A percentile compares a stretch with the other conserved stretches of the same genome.
Conservation (phyloP, 2,888 invertebrate genomes). For the Doris montereyensis region DNA sequence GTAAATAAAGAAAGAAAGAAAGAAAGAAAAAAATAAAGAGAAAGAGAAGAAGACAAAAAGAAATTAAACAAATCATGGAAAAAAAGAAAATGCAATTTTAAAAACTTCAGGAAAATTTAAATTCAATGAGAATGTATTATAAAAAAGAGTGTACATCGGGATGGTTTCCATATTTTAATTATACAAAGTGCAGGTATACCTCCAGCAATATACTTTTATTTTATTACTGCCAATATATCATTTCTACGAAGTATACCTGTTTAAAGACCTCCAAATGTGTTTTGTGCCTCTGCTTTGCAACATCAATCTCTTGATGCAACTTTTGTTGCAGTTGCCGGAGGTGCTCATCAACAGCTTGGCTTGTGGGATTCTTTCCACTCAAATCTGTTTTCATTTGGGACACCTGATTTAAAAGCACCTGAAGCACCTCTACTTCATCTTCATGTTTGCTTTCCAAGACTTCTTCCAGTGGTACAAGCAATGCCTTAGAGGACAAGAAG, state of each 20-base stretch:
- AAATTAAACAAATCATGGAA: not conserved
- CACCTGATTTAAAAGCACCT: constrained; percentile 57
- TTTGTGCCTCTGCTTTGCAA: constrained; percentile 60
- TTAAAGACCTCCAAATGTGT: constrained; percentile 61
- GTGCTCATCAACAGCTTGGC: constrained; percentile 43
- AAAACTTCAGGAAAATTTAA: not conserved
- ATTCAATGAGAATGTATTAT: too few species aligned
- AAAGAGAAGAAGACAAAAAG: not conserved
- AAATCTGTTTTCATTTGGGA: constrained; percentile 48
- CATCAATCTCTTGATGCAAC: constrained; percentile 58
- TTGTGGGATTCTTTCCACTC: too few species aligned
- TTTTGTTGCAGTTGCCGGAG: constrained; percentile 56
- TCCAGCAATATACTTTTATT: too few species aligned
- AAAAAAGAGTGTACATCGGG: too few species aligned
- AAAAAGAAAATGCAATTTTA: not conserved
- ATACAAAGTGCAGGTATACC: too few species aligned
- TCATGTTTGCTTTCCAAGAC: constrained; percentile 63
- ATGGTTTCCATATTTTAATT: too few species aligned
- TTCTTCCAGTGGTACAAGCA: constrained; percentile 60
- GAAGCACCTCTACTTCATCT: constrained; percentile 62
- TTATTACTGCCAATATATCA: too few species aligned
- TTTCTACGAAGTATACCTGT: too few species aligned
- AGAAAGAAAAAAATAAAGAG: not conserved
- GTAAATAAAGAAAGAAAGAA: not conserved
- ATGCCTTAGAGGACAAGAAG: constrained; percentile 56